A percentile compares a stretch with the other conserved stretches of the same genome.
These are phyloP conservation scores for Centroberyx gerrardi DNA, from an alignment of 2,797 vertebrate genomes.

Conservation along the genomic window DNA sequence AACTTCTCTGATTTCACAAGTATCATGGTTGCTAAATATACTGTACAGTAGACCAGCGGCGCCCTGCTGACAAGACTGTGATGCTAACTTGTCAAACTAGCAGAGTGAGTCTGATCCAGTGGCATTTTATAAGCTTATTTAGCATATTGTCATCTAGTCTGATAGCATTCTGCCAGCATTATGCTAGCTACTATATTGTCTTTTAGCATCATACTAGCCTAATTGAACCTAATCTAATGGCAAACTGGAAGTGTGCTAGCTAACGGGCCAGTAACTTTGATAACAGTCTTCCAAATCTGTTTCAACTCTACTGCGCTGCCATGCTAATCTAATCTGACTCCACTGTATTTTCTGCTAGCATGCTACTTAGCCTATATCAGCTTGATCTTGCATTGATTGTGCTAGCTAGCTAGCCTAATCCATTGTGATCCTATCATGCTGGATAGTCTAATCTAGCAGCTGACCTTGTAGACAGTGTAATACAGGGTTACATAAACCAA, in stretches of 20 bases:
- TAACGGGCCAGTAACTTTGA: no score
- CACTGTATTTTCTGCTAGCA: background rate
- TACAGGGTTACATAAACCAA: conserved; percentile 75
- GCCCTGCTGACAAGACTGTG: background rate
- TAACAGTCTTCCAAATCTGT: no score
- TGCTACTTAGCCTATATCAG: conserved; percentile 28
- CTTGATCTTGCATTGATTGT: conserved; percentile 64
- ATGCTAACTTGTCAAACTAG: background rate
- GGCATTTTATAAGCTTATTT: background rate
- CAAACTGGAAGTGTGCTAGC: no score
- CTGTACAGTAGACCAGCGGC: background rate
- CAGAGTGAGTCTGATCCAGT: background rate
- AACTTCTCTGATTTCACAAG: background rate
- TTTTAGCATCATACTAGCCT: background rate
- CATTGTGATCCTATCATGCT: conserved; percentile 72
- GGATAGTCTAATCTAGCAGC: conserved; percentile 68
- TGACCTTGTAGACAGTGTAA: conserved; percentile 71
- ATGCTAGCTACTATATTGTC: no score
- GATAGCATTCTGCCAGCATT: background rate
- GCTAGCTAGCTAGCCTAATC: conserved; percentile 68
- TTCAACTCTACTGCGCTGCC: background rate
- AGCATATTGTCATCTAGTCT: background rate
- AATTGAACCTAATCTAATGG: no score
- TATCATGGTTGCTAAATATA: background rate
- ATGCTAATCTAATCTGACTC: background rate